phyloP scores from a whole-genome alignment of 2,888 invertebrate species.

The Tenthredo amoena region DNA sequence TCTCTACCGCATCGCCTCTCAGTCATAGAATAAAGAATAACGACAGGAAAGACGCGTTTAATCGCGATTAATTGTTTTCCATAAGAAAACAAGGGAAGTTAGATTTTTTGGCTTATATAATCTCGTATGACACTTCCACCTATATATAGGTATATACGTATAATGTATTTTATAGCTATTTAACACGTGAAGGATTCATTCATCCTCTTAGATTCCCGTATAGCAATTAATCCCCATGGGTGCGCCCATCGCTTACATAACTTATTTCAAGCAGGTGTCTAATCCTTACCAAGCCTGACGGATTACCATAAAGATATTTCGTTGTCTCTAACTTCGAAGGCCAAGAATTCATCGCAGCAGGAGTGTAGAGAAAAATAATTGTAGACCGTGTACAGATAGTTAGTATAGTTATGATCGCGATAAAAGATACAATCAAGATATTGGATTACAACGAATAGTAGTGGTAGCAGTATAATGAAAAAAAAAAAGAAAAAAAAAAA shows the following conservation, averaged over 20 bases:
- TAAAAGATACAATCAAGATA: slow-evolving; percentile 20
- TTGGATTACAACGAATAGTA: slow-evolving; percentile 2
- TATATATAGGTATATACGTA: not conserved
- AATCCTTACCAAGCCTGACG: slow-evolving; percentile 25
- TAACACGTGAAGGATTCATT: slow-evolving; percentile 32
- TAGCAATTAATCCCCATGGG: slow-evolving; percentile 42
- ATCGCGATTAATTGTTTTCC: slow-evolving; percentile 30
- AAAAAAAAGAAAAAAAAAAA: not conserved
- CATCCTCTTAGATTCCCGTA: not conserved
- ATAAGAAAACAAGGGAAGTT: slow-evolving; percentile 1
- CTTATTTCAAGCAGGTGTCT: slow-evolving; percentile 37
- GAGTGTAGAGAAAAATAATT: slow-evolving; percentile 21
- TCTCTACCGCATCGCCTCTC: slow-evolving; percentile 21
- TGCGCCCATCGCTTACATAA: slow-evolving; percentile 40
- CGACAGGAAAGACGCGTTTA: slow-evolving; percentile 20
- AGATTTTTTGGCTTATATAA: slow-evolving; percentile 15
- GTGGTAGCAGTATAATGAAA: not conserved
- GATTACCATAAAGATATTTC: slow-evolving; percentile 42
- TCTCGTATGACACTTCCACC: not conserved
- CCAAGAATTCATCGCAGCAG: slow-evolving; percentile 41
- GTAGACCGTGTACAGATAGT: slow-evolving; percentile 1
- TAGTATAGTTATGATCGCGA: not conserved
- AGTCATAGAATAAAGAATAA: slow-evolving; percentile 1
- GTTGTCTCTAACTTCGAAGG: slow-evolving; percentile 33
- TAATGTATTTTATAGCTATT: slow-evolving; percentile 9